Base-by-base conservation (phyloP, 2,888 invertebrate species). In the Chaetoderma sp. region DNA sequence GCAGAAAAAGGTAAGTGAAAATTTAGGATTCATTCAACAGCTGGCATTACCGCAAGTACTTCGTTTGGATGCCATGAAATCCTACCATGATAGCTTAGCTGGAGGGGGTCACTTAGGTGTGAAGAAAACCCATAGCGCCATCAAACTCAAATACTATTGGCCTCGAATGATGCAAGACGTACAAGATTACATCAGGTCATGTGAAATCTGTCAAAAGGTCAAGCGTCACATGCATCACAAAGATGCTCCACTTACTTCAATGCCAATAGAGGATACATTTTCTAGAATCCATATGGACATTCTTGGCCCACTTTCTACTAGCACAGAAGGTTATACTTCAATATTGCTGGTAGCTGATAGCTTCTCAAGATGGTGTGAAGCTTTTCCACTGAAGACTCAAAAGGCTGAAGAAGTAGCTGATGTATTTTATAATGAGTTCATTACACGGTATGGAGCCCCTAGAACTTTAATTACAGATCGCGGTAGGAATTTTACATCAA, bases 61-160 rank as follows among this genome's bases (percentile, higher is more conserved):
- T 16, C 5, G 60, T 10, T 4, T 16, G 25, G 59, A 60, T 25
- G 50, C 54, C n/a, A 21, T 63, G 21, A 16, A 8, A 10, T 21
- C 32, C 4, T 63, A 60, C 33, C 59, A 63, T 49, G 63, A 63
- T 32, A 42, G 21, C 6, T 10, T 13, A 36, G 39, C 39, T 13
- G 39, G 39, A 13, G 39, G 28, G 21, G 21, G 36, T 23, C 52
- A 65, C 28, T 30, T 47, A 16, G 61, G 61, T 16, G 23, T 39
- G 13, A 28, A 61, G n/a, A 55, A 54, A 23, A 56, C 61, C 4
- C 55, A 56, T 27, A 16, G 39, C 18, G 6, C 27, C 5, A 33
- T 61, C 4, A 8, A 28, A 13, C 8, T 21, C 10, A 61, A 39
- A 23, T 61, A 61, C 23, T 62, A 16, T 33, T 62, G 56, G 56